Percentiles rank a stretch among this genome's conserved stretches.
These are phyloP conservation scores for Menura novaehollandiae DNA, from an alignment of 2,113 vertebrate species.

Conservation along the genomic window DNA sequence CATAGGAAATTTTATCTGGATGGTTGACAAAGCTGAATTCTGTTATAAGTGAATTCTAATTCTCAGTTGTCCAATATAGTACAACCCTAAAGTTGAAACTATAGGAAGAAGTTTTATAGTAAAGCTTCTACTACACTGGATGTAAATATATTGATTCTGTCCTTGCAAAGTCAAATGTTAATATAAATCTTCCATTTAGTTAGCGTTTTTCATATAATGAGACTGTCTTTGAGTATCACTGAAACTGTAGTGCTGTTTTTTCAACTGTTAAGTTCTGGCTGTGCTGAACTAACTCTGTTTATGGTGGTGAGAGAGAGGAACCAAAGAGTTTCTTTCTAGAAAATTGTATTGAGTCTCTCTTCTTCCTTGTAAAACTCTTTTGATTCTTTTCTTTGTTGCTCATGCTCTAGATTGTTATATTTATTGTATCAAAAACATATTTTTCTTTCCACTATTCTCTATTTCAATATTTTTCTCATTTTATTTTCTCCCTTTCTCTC, in stretches of 20 bases:
- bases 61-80: not conserved
- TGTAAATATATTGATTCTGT: not conserved
- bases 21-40: not conserved
- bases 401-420: not conserved
- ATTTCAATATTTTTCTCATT: not conserved
- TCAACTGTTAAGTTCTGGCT: not conserved
- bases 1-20: not conserved
- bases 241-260: not conserved
- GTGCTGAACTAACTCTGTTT: not conserved
- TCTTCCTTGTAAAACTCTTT: not conserved
- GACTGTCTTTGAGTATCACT: not conserved
- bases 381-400: not conserved
- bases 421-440: not conserved
- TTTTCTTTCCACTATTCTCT: not conserved
- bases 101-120: not conserved
- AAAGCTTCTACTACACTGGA: not conserved
- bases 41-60: not conserved
- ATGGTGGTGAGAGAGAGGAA: not conserved
- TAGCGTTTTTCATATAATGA: not conserved
- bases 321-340: not conserved
- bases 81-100: not conserved
- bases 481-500: not conserved
- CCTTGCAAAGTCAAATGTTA: not conserved
- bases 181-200: not conserved
- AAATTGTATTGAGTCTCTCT: not conserved